These are phyloP conservation scores for Genyomyrus donnyi DNA, from an alignment of 2,113 vertebrate genomes.

Conservation along the genomic window DNA sequence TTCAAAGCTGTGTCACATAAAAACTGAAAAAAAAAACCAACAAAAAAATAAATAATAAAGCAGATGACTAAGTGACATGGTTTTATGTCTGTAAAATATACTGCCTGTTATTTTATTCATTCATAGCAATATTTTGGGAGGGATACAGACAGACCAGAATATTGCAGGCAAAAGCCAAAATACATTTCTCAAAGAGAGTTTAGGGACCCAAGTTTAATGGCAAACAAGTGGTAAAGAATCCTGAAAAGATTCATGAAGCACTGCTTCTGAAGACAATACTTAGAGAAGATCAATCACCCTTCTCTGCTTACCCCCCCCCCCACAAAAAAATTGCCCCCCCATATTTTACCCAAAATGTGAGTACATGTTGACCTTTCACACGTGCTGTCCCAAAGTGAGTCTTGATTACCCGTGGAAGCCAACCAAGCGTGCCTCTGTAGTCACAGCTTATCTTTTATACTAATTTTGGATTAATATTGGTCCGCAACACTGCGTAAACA, in stretches of 20 bases:
- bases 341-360: conserved; percentile 30
- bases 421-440: conserved; percentile 71
- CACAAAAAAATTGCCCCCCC: too few relatives aligned
- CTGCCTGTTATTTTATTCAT: background rate
- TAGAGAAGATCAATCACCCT: conserved; percentile 15
- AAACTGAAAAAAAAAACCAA: background rate
- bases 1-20: background rate
- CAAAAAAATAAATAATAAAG: background rate
- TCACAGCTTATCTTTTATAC: conserved; percentile 98
- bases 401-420: conserved; percentile 81
- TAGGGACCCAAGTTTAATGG: background rate
- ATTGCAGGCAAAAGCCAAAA: background rate
- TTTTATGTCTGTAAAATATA: background rate
- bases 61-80: background rate
- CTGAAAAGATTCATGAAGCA: background rate
- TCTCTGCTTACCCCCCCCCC: conserved; percentile 12
- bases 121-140: background rate
- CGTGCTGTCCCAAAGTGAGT: conserved; percentile 73
- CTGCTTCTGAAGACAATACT: background rate
- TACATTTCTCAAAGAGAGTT: background rate
- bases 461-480: conserved; percentile 99
- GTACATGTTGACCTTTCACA: conserved; percentile 60
- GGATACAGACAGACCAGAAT: background rate
- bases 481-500: conserved; percentile 93
- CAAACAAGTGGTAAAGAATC: background rate